Evolutionary conservation across 2,797 vertebrate species (phyloP).

Genomic region (Garrulus glandarius): DNA sequence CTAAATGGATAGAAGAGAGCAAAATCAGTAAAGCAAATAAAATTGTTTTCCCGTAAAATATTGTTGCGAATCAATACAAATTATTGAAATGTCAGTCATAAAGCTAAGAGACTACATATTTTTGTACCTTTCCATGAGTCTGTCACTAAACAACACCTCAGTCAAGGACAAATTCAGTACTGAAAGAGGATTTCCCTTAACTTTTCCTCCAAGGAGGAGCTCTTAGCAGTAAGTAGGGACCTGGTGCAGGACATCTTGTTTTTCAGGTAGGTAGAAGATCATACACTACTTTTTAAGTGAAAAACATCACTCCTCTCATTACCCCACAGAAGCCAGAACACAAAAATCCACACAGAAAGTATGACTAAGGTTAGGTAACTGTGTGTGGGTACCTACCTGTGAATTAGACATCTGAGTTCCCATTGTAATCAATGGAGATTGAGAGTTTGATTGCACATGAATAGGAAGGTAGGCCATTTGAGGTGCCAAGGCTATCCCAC

Average conservation of each 20-base stretch:
- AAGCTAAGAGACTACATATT: not conserved
- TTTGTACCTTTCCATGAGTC: not conserved
- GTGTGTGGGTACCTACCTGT: not conserved
- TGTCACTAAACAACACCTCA: not conserved
- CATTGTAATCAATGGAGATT: not conserved
- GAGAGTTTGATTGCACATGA: not conserved
- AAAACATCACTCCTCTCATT: not conserved
- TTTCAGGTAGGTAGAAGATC: not conserved
- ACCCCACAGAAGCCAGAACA: not conserved
- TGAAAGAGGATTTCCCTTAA: not conserved
- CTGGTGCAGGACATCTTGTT: not conserved
- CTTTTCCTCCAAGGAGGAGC: not conserved
- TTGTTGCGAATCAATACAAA: not conserved
- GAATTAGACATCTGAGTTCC: not conserved
- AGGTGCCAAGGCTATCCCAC: not conserved
- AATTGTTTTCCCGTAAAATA: not conserved
- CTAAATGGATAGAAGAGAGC: not conserved
- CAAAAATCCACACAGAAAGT: not conserved
- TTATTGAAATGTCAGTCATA: not conserved
- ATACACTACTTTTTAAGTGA: not conserved
- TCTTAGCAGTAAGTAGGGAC: not conserved
- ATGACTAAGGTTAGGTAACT: not conserved
- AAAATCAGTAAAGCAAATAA: not conserved
- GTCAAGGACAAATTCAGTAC: not conserved
- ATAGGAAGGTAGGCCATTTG: not conserved